A percentile compares a stretch with the other conserved stretches of the same genome.
Evolutionary conservation across 2,888 invertebrate genomes (phyloP).

Genomic region (Cephus pulcher): DNA sequence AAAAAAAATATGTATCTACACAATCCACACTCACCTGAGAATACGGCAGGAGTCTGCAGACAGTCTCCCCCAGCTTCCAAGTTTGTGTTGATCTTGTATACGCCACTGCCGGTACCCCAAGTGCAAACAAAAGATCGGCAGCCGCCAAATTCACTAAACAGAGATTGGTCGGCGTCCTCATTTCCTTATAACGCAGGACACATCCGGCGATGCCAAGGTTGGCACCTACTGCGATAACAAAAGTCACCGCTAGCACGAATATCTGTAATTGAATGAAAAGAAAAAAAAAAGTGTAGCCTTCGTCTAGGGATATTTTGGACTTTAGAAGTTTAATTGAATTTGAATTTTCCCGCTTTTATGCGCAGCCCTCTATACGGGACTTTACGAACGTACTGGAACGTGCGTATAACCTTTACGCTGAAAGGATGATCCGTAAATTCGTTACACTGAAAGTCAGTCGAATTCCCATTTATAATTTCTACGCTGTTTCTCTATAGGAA

Average conservation of each 20-base stretch:
- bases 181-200: slow-evolving; percentile 69
- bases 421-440: background rate
- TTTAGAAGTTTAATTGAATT: background rate
- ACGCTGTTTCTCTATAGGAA: background rate
- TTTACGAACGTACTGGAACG: background rate
- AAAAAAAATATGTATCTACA: background rate
- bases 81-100: slow-evolving; percentile 68
- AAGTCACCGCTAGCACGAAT: slow-evolving; percentile 63
- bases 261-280: slow-evolving; percentile 42
- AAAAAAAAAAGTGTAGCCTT: background rate
- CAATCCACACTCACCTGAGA: slow-evolving; percentile 66
- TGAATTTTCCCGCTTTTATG: background rate
- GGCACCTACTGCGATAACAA: slow-evolving; percentile 68
- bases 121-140: slow-evolving; percentile 73
- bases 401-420: background rate
- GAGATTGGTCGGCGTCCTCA: slow-evolving; percentile 71
- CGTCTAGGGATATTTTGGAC: background rate
- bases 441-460: background rate
- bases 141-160: slow-evolving; percentile 73
- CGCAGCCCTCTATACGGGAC: background rate
- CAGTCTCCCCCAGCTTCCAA: slow-evolving; percentile 69
- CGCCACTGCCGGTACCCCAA: slow-evolving; percentile 70
- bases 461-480: background rate
- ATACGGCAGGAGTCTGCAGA: slow-evolving; percentile 70
- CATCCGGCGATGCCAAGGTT: slow-evolving; percentile 69